Conservation (phyloP, 2,797 vertebrate species). For the Dromococcyx pavoninus region DNA sequence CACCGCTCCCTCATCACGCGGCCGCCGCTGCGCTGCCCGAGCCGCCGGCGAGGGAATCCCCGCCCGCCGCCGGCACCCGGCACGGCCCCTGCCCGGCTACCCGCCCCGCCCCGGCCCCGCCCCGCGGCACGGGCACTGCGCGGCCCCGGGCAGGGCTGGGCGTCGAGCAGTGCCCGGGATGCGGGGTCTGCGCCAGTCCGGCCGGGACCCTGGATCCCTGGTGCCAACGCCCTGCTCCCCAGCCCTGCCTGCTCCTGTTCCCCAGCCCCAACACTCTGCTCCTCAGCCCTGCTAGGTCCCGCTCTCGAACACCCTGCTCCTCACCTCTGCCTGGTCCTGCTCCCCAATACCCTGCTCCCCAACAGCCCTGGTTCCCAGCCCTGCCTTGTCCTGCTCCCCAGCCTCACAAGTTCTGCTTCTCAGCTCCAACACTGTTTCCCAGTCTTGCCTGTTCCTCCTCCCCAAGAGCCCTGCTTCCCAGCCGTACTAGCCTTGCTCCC, state of each 20-base stretch:
- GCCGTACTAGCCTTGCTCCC: too few relatives aligned
- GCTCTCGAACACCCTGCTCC: neutral
- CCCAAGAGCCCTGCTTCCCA: neutral
- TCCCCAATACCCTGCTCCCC: neutral
- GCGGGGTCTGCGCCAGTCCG: neutral
- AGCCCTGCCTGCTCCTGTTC: too few relatives aligned
- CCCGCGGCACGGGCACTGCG: neutral
- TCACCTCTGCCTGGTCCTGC: too few relatives aligned
- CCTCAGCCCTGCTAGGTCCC: too few relatives aligned
- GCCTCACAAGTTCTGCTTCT: too few relatives aligned
- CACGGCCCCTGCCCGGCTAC: neutral
- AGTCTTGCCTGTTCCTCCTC: neutral
- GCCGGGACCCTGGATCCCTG: neutral
- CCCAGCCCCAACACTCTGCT: neutral
- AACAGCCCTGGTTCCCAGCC: too few relatives aligned
- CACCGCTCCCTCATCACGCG: conserved; percentile 85
- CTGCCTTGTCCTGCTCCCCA: neutral
- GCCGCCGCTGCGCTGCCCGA: neutral
- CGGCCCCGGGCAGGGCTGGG: neutral
- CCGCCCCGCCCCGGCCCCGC: neutral
- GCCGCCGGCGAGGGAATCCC: neutral
- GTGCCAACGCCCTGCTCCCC: neutral
- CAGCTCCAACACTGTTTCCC: too few relatives aligned
- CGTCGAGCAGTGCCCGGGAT: neutral
- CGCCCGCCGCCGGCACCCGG: conserved; percentile 2